Percentiles rank a stretch among this genome's conserved stretches.
Evolutionary conservation across 2,888 invertebrate species (phyloP).

Genomic region (Nezara viridula): DNA sequence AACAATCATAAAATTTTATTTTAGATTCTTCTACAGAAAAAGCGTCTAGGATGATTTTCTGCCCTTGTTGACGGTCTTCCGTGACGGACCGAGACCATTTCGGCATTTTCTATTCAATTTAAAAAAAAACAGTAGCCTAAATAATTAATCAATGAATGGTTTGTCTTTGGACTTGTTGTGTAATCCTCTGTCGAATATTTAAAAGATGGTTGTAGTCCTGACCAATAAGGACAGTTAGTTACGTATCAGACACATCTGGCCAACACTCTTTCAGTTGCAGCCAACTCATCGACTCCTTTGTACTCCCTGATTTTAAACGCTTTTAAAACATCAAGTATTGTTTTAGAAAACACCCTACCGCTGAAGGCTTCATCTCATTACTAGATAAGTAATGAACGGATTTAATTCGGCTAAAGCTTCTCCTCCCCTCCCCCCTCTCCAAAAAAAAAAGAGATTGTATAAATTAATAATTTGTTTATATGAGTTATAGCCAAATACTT

Average conservation of each 20-base stretch:
- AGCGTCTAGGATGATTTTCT: too few species aligned
- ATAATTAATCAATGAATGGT: not conserved
- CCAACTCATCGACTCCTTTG: not conserved
- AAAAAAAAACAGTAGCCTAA: not conserved
- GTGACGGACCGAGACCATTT: too few species aligned
- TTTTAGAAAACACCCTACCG: not conserved
- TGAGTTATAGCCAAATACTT: too few species aligned
- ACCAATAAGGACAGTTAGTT: not conserved
- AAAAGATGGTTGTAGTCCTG: not conserved
- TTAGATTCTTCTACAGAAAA: not conserved
- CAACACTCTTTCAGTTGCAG: slow-evolving; percentile 1
- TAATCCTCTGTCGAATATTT: not conserved
- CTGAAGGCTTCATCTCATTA: too few species aligned
- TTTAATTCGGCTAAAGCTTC: too few species aligned
- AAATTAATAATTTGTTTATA: too few species aligned
- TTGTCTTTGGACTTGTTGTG: not conserved
- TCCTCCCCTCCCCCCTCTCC: too few species aligned
- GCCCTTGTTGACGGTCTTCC: too few species aligned
- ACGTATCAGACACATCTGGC: slow-evolving; percentile 18
- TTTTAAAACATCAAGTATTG: not conserved
- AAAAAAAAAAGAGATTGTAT: too few species aligned
- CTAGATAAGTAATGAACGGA: too few species aligned
- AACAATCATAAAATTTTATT: not conserved
- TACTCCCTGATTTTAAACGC: not conserved
- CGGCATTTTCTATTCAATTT: too few species aligned